phyloP scores from a whole-genome alignment of 2,113 vertebrate species.

The Mystacornis crossleyi region DNA sequence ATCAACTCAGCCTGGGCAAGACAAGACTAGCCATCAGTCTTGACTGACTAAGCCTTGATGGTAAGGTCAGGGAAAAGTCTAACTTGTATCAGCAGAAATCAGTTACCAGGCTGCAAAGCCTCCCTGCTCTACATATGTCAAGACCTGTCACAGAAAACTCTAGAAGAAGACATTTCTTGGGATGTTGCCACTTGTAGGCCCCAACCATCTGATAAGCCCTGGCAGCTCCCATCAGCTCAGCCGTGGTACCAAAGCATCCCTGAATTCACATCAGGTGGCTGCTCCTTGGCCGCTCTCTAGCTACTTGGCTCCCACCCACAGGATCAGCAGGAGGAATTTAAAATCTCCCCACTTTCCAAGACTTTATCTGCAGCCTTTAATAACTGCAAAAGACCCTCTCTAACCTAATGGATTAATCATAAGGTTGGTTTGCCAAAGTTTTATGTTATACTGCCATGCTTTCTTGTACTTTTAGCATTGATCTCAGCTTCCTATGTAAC shows the following conservation, averaged over 20 bases:
- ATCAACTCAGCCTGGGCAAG: neutral
- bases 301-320: neutral
- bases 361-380: neutral
- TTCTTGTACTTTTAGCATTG: neutral
- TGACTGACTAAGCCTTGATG: neutral
- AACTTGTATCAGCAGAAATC: neutral
- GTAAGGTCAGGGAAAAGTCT: neutral
- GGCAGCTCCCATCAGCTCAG: neutral
- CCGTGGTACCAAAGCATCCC: neutral
- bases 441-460: neutral
- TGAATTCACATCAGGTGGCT: neutral
- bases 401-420: neutral
- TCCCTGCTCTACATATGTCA: neutral
- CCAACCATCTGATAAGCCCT: neutral
- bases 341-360: neutral
- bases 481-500: neutral
- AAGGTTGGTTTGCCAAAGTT: neutral
- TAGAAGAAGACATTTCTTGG: neutral
- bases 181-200: neutral
- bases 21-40: neutral
- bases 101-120: neutral
- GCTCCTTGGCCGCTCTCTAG: neutral
- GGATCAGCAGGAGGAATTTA: neutral
- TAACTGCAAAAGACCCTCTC: neutral
- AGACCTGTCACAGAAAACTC: neutral